Percentiles rank a stretch among this genome's conserved stretches.
phyloP scores from a whole-genome alignment of 2,888 invertebrate species.

The Bombylius major region DNA sequence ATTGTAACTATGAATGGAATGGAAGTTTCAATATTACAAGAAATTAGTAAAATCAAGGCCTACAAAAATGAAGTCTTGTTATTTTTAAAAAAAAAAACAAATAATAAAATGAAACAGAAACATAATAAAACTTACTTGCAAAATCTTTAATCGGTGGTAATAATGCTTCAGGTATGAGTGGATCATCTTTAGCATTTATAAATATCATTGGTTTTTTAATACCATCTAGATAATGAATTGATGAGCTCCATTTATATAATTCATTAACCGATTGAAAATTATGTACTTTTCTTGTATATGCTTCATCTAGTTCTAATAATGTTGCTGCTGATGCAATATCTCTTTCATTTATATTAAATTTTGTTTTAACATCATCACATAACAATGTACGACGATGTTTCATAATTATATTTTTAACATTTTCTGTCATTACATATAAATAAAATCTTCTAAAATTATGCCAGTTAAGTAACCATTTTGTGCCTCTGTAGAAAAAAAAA shows the following conservation, averaged over 20 bases:
- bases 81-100: not conserved
- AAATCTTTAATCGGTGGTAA: slow-evolving; percentile 58
- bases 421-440: slow-evolving; percentile 85
- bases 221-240: slow-evolving; percentile 62
- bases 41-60: no score
- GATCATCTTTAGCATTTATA: slow-evolving; percentile 84
- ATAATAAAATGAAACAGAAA: no score
- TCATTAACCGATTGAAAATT: slow-evolving; percentile 67
- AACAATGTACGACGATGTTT: slow-evolving; percentile 66
- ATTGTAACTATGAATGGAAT: no score
- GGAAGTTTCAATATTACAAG: no score
- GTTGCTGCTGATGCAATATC: slow-evolving; percentile 79
- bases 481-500: slow-evolving; percentile 47
- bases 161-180: slow-evolving; percentile 71
- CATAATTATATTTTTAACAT: slow-evolving; percentile 77
- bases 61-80: no score
- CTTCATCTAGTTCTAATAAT: slow-evolving; percentile 76
- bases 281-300: slow-evolving; percentile 68
- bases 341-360: slow-evolving; percentile 59
- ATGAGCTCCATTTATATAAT: slow-evolving; percentile 76
- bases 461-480: slow-evolving; percentile 73
- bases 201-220: slow-evolving; percentile 80
- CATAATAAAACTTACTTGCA: not conserved
- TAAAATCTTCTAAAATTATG: slow-evolving; percentile 81
- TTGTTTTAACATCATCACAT: slow-evolving; percentile 56